phyloP scores from a whole-genome alignment of 2,113 vertebrate genomes.

The Eulacestoma nigropectus region DNA sequence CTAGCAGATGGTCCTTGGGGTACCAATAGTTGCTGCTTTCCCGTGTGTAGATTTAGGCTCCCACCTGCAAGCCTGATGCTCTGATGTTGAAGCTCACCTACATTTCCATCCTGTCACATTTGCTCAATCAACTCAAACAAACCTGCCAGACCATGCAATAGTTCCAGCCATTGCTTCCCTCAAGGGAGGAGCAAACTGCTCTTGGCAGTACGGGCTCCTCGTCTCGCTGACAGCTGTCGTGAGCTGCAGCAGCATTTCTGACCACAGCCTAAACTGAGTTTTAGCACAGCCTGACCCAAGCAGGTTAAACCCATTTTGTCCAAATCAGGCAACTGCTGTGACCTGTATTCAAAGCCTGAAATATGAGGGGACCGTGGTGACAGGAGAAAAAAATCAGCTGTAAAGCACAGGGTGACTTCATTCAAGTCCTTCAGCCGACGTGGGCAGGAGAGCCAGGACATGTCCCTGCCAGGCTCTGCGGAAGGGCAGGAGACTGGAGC shows the following conservation, averaged over 20 bases:
- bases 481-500: not conserved
- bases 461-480: not conserved
- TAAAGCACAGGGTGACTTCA: not conserved
- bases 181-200: not conserved
- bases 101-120: not conserved
- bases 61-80: not conserved
- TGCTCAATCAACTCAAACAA: not conserved
- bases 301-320: not conserved
- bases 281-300: not conserved
- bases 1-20: accelerated
- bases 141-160: accelerated
- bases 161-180: not conserved
- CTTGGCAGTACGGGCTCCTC: not conserved
- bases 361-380: accelerated
- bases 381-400: not conserved
- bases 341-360: not conserved
- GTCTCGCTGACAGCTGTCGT: not conserved
- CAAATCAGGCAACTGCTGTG: not conserved
- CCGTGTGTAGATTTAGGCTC: accelerated
- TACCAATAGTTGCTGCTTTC: not conserved
- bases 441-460: not conserved
- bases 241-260: not conserved
- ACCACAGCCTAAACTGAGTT: not conserved
- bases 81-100: not conserved
- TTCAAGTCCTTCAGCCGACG: not conserved